Conservation (phyloP, 1,140 invertebrate species). For the Hormaphis cornu region DNA sequence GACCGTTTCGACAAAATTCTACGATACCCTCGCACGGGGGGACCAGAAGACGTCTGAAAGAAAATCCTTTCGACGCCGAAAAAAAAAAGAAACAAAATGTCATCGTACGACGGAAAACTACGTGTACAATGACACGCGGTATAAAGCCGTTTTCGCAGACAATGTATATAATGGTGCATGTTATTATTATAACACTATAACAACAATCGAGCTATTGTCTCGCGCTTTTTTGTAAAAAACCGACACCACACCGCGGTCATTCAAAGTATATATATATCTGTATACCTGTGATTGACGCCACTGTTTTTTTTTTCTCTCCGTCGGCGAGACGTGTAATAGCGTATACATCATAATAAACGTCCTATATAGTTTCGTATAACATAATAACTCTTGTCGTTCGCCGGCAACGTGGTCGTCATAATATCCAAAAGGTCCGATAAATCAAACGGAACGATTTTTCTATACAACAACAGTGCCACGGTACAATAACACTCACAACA, state of each 20-base stretch:
- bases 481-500: too few species aligned
- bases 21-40: too few species aligned
- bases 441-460: conserved; percentile 21
- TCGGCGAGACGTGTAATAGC: background rate
- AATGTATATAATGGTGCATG: background rate
- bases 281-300: background rate
- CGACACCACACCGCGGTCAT: conserved; percentile 24
- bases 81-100: too few species aligned
- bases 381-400: background rate
- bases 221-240: conserved; percentile 6
- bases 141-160: background rate
- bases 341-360: conserved; percentile 26
- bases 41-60: too few species aligned
- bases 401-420: background rate
- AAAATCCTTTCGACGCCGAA: too few species aligned
- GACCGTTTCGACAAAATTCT: too few species aligned
- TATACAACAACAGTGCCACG: too few species aligned
- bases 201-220: conserved; percentile 21
- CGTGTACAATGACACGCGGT: too few species aligned
- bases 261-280: too few species aligned
- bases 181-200: background rate
- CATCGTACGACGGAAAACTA: too few species aligned
- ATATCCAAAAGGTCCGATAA: background rate
- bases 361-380: too few species aligned
- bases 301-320: conserved; percentile 7